Base-by-base conservation (phyloP, 2,797 vertebrate species). In the Poeciliopsis presidionis region DNA sequence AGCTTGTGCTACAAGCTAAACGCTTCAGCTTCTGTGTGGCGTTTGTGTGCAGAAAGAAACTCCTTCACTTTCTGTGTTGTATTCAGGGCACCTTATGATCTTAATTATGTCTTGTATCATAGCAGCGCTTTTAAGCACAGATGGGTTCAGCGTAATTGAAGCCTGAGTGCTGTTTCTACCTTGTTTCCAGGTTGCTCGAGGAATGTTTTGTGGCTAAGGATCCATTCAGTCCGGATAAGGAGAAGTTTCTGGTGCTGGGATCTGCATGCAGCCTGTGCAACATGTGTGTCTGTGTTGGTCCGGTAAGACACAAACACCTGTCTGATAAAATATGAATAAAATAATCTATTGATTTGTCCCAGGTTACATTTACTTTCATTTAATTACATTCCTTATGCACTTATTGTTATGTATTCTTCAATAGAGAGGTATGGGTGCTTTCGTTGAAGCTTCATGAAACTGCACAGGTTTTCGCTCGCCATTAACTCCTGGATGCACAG, bases 181-280 rank as follows among this genome's bases (percentile, higher is more conserved):
- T 0, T 72, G 41, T 83, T 0, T 41, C 7, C 69, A 98, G 97
- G 75, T 89, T 98, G 75, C 92, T 98, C 43, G 97, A 99, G 87
- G 96, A 98, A 74, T 94, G 97, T 88, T 98, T 94, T 72, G 90
- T 98, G 80, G 95, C 95, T 86, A 97, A 92, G 83, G 97, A 98
- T 88, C 97, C 97, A 7, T 98, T 98, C 92, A 94, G 89, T 72
- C 92, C 96, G 0, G 94, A 97, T 76, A 96, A 92, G 89, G 95
- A 94, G 33, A 96, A 90, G 80, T 98, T 99, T 83, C 95, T 98
- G 1, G 84, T 98, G 4, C 73, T 97, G 16, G 97, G 97, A 4
- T 97, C 97, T 0, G 87, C 12, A 0, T 98, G 97, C 91, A 96
- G 95, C 82, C 16, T 96, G 65, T 98, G 98, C 85, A 47, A 88